Percentiles rank a stretch among this genome's conserved stretches.
Evolutionary conservation across 2,113 vertebrate genomes (phyloP).

Genomic region (Mohoua ochrocephala): DNA sequence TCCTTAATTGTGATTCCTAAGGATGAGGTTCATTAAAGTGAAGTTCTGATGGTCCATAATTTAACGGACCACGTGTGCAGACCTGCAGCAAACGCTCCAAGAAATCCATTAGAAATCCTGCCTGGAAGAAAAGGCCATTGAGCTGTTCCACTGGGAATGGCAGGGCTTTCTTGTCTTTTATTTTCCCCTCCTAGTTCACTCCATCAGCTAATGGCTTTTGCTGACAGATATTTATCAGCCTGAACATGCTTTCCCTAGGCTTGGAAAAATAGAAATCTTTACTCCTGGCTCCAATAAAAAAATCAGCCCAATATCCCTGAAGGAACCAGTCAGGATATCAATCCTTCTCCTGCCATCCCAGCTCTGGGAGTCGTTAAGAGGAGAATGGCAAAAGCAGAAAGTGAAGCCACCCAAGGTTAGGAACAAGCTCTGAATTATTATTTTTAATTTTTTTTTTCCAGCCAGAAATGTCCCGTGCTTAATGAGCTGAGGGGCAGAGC

Average conservation of each 20-base stretch:
- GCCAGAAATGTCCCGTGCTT: not conserved
- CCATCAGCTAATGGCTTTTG: constrained; percentile 32
- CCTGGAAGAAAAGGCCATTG: not conserved
- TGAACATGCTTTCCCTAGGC: not conserved
- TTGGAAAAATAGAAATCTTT: constrained; percentile 19
- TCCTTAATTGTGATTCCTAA: not conserved
- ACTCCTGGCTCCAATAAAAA: constrained; percentile 31
- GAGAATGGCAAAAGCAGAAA: constrained; percentile 27
- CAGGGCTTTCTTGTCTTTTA: not conserved
- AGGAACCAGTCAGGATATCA: not conserved
- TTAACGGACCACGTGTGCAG: not conserved
- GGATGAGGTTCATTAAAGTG: not conserved
- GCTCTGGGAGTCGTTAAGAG: not conserved
- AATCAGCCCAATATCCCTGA: not conserved
- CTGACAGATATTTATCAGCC: constrained; percentile 51
- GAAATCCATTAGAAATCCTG: not conserved
- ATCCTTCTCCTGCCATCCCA: constrained; percentile 32
- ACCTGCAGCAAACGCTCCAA: not conserved
- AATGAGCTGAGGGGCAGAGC: not conserved
- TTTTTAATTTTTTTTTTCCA: not conserved
- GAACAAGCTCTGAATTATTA: not conserved
- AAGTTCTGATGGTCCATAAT: not conserved
- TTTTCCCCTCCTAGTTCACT: not conserved
- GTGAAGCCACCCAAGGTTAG: constrained; percentile 10
- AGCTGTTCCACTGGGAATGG: not conserved